These are phyloP conservation scores for Synergus japonicus DNA, from an alignment of 2,888 invertebrate species.

Conservation along the genomic window DNA sequence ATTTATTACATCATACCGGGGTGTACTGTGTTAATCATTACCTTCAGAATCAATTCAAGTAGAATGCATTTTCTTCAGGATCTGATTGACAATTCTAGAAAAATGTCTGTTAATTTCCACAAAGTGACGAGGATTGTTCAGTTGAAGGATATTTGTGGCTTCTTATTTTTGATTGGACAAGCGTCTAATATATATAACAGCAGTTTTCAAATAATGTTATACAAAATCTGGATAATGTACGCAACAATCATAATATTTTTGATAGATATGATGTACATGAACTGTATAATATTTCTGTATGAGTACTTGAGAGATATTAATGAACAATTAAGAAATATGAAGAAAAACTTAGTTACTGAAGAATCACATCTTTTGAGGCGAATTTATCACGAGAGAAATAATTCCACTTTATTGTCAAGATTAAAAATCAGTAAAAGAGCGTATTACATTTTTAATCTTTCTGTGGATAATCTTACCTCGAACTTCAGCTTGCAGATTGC, in stretches of 20 bases:
- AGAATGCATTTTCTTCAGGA: slow-evolving; percentile 59
- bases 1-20: slow-evolving; percentile 58
- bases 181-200: slow-evolving; percentile 49
- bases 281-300: slow-evolving; percentile 60
- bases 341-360: slow-evolving; percentile 55
- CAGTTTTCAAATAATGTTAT: slow-evolving; percentile 11
- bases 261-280: slow-evolving; percentile 62
- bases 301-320: slow-evolving; percentile 62
- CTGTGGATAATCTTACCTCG: background rate
- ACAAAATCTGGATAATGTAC: slow-evolving; percentile 53
- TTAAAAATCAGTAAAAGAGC: slow-evolving; percentile 60
- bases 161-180: slow-evolving; percentile 57
- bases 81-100: slow-evolving; percentile 52
- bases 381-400: slow-evolving; percentile 62
- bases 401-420: slow-evolving; percentile 58
- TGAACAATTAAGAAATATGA: slow-evolving; percentile 55
- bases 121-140: slow-evolving; percentile 58
- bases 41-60: slow-evolving; percentile 50
- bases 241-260: slow-evolving; percentile 60
- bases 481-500: background rate
- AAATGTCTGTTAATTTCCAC: slow-evolving; percentile 13
- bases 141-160: slow-evolving; percentile 59
- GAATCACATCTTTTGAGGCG: slow-evolving; percentile 67
- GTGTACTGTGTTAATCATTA: slow-evolving; percentile 45
- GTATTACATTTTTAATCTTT: slow-evolving; percentile 52